Percentiles rank a stretch among this genome's conserved stretches.
Conservation (phyloP, 2,113 vertebrate genomes). For the Dipodomys stephensi region DNA sequence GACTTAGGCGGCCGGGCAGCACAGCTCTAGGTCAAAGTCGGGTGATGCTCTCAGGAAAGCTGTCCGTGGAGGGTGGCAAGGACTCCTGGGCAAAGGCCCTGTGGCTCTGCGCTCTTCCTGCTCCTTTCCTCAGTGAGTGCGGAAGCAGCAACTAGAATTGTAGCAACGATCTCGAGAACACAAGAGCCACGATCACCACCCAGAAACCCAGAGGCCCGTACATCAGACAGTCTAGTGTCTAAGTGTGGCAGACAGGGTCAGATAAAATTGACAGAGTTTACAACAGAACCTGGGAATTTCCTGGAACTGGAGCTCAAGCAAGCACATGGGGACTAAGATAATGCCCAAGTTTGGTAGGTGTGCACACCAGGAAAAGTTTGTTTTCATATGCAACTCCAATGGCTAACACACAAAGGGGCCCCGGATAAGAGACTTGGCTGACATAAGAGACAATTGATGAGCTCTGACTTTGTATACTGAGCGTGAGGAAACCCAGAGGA, state of each 20-base stretch:
- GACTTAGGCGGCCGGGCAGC: accelerated
- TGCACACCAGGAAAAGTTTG: not conserved
- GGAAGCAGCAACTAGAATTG: not conserved
- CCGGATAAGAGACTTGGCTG: not conserved
- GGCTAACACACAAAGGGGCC: not conserved
- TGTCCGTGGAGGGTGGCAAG: not conserved
- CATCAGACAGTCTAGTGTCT: not conserved
- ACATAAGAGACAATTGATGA: not conserved
- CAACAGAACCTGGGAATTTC: not conserved
- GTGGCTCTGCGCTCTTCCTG: not conserved
- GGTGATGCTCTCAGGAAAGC: not conserved
- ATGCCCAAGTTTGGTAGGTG: not conserved
- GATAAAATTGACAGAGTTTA: constrained; percentile 43
- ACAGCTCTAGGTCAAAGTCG: not conserved
- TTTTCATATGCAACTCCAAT: constrained; percentile 30
- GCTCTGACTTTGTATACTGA: not conserved
- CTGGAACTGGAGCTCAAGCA: constrained; percentile 8
- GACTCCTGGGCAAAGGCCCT: not conserved
- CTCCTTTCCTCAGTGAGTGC: not conserved
- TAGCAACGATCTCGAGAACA: not conserved
- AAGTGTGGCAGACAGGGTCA: constrained; percentile 9
- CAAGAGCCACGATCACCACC: not conserved
- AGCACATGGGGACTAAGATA: constrained; percentile 26
- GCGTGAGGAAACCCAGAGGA: constrained; percentile 22
- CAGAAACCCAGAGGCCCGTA: not conserved